Conservation (phyloP, 2,888 invertebrate species). For the Cephalotes varians region DNA sequence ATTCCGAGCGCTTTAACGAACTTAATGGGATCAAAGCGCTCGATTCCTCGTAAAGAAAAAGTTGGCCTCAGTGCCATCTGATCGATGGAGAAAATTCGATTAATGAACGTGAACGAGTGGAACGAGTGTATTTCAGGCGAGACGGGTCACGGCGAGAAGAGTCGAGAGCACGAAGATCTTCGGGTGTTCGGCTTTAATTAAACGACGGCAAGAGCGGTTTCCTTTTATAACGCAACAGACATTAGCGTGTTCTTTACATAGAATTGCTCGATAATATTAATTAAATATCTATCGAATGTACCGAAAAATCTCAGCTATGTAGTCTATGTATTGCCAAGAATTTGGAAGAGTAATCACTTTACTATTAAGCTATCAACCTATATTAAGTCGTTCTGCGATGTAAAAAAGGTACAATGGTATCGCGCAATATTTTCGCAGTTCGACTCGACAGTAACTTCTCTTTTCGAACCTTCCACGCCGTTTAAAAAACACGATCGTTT, state of each 20-base stretch:
- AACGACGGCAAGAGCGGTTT: slow-evolving; percentile 34
- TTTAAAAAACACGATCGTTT: neutral
- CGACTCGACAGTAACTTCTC: neutral
- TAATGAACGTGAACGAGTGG: slow-evolving; percentile 42
- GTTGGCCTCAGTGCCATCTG: neutral
- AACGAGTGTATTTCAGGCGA: slow-evolving; percentile 40
- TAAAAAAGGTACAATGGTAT: neutral
- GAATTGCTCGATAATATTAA: slow-evolving; percentile 40
- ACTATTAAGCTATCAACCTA: neutral
- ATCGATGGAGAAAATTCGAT: slow-evolving; percentile 41
- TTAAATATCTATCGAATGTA: slow-evolving; percentile 29
- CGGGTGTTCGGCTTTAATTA: slow-evolving; percentile 37
- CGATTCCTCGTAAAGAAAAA: slow-evolving; percentile 11
- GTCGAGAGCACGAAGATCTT: slow-evolving; percentile 12
- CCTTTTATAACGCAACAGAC: slow-evolving; percentile 32
- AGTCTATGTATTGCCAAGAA: neutral
- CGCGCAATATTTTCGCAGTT: neutral
- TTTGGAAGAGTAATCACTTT: neutral
- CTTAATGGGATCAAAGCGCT: slow-evolving; percentile 31
- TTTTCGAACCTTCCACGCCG: neutral
- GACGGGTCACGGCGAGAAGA: neutral
- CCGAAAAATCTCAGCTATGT: neutral
- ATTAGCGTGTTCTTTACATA: slow-evolving; percentile 13
- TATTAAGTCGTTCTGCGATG: neutral
- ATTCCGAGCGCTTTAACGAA: slow-evolving; percentile 9